These are phyloP conservation scores for Archips xylosteana DNA, from an alignment of 2,888 invertebrate species.

Conservation along the genomic window DNA sequence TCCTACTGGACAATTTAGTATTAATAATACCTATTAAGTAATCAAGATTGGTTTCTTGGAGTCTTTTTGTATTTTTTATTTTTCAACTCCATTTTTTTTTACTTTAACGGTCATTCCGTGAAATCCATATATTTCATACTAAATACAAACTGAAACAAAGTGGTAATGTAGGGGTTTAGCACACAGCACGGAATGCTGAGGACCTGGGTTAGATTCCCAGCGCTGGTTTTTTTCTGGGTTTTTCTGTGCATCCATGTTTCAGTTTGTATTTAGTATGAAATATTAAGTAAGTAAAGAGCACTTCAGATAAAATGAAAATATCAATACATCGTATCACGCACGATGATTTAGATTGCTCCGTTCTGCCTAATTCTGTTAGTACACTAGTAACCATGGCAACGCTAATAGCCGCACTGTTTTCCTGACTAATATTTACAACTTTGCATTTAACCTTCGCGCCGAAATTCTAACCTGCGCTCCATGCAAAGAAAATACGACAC, in stretches of 20 bases:
- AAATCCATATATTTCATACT: too few relatives aligned
- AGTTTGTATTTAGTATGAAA: too few relatives aligned
- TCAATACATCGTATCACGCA: not conserved
- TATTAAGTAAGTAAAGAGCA: not conserved
- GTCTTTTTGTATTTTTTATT: too few relatives aligned
- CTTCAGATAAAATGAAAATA: not conserved
- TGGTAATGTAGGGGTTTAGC: too few relatives aligned
- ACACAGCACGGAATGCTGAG: too few relatives aligned
- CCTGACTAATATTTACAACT: constrained; percentile 57
- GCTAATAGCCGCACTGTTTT: constrained; percentile 47
- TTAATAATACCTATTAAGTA: not conserved
- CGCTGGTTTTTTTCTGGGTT: too few relatives aligned
- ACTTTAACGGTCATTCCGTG: too few relatives aligned
- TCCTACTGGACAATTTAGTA: not conserved
- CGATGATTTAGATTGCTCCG: constrained; percentile 36
- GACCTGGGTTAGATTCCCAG: too few relatives aligned
- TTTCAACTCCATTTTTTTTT: too few relatives aligned
- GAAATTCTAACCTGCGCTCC: constrained; percentile 34
- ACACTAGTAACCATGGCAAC: constrained; percentile 65
- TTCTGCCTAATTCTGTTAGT: constrained; percentile 79
- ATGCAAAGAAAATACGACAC: constrained; percentile 37
- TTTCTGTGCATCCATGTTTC: too few relatives aligned
- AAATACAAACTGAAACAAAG: too few relatives aligned
- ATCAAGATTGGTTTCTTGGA: too few relatives aligned
- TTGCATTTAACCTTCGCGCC: constrained; percentile 55